phyloP scores from a whole-genome alignment of 2,113 vertebrate genomes.

The Brienomyrus longianalis region DNA sequence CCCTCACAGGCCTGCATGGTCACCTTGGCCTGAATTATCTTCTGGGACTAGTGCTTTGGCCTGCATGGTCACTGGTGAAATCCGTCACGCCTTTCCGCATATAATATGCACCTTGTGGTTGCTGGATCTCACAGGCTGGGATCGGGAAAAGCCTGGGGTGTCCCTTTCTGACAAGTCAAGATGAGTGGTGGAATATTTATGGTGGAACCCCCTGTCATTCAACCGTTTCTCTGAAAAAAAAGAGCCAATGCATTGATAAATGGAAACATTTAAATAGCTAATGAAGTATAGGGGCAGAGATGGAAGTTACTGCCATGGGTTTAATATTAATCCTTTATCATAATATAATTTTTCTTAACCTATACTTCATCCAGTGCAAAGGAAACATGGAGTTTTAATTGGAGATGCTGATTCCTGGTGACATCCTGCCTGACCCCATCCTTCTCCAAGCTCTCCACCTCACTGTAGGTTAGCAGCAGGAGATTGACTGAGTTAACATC shows the following conservation, averaged over 20 bases:
- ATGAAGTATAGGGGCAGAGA: not conserved
- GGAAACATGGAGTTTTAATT: not conserved
- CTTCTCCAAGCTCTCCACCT: no score
- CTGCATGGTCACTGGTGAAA: not conserved
- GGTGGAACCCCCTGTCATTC: not conserved
- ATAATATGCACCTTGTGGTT: not conserved
- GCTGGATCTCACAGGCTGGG: not conserved
- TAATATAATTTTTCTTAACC: not conserved
- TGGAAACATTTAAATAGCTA: conserved; percentile 9
- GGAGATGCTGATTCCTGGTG: not conserved
- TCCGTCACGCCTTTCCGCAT: not conserved
- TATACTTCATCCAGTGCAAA: not conserved
- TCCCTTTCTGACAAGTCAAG: not conserved
- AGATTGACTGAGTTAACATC: not conserved
- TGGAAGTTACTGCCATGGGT: conserved; percentile 8
- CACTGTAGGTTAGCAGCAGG: not conserved
- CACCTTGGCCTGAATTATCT: not conserved
- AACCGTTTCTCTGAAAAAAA: not conserved
- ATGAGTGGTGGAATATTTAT: not conserved
- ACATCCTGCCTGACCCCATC: not conserved
- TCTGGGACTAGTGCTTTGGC: not conserved
- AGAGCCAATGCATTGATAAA: conserved; percentile 1
- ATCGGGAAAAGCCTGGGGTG: not conserved
- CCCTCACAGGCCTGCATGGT: no score
- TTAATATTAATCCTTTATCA: not conserved